Conservation (phyloP, 2,113 vertebrate genomes). For the Plecotus auritus region DNA sequence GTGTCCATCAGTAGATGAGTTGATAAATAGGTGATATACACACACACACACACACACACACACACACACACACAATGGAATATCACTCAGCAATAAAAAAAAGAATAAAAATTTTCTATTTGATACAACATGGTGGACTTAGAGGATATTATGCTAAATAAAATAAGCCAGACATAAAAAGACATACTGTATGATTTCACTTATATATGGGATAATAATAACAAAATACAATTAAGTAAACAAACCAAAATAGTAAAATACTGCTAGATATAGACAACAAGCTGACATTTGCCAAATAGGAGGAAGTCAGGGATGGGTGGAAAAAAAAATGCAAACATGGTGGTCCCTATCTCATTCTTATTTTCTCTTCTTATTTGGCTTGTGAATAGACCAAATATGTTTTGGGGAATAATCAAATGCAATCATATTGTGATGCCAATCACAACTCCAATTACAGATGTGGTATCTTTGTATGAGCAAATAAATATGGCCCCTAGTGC, state of each 20-base stretch:
- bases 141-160: neutral
- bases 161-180: neutral
- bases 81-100: neutral
- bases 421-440: neutral
- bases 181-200: neutral
- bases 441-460: neutral
- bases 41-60: too few species aligned
- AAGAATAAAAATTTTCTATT: neutral
- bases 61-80: neutral
- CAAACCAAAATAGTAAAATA: neutral
- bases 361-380: neutral
- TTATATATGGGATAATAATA: neutral
- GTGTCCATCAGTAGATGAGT: neutral
- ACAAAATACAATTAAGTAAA: neutral
- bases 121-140: neutral
- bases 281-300: neutral
- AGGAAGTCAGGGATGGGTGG: neutral
- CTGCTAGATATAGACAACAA: neutral
- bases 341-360: neutral
- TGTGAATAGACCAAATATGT: neutral
- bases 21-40: neutral
- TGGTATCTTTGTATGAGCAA: neutral
- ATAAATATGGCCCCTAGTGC: neutral
- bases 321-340: neutral
- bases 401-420: neutral